phyloP scores from a whole-genome alignment of 2,888 invertebrate genomes.

The Drosophila falleni region DNA sequence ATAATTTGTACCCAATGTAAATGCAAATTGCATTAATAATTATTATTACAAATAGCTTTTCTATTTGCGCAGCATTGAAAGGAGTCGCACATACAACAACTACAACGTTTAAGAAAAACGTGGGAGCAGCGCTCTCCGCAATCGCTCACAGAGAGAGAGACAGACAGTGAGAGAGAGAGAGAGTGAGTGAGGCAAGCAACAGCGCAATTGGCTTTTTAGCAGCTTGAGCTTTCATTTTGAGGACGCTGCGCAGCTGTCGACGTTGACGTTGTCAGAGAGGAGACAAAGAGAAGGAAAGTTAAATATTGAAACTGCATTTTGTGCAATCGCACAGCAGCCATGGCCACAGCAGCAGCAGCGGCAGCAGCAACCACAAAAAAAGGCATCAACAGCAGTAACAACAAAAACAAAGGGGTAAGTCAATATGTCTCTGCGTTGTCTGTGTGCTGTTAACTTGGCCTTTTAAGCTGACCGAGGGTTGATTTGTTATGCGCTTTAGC shows the following conservation, averaged over 20 bases:
- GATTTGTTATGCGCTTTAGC: conserved; percentile 55
- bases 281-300: conserved; percentile 20
- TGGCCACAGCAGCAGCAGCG: conserved; percentile 52
- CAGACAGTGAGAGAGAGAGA: conserved; percentile 5
- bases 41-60: conserved; percentile 39
- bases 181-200: conserved; percentile 21
- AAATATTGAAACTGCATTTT: conserved; percentile 49
- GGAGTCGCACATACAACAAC: conserved; percentile 44
- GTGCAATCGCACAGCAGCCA: conserved; percentile 35
- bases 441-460: conserved; percentile 67
- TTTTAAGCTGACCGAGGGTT: conserved; percentile 60
- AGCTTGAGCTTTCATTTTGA: conserved; percentile 53
- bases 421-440: conserved; percentile 21
- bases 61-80: conserved; percentile 61
- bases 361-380: conserved; percentile 43
- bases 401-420: conserved; percentile 75
- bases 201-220: conserved; percentile 69
- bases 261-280: conserved; percentile 15
- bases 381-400: conserved; percentile 34
- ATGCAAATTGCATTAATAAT: conserved; percentile 18
- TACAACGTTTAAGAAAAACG: conserved; percentile 26
- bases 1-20: conserved; percentile 15
- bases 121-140: conserved; percentile 19
- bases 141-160: conserved; percentile 20
- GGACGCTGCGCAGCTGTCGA: conserved; percentile 69